These are phyloP conservation scores for Paracyclopina nana DNA, from an alignment of 1,140 invertebrate species.

Conservation along the genomic window DNA sequence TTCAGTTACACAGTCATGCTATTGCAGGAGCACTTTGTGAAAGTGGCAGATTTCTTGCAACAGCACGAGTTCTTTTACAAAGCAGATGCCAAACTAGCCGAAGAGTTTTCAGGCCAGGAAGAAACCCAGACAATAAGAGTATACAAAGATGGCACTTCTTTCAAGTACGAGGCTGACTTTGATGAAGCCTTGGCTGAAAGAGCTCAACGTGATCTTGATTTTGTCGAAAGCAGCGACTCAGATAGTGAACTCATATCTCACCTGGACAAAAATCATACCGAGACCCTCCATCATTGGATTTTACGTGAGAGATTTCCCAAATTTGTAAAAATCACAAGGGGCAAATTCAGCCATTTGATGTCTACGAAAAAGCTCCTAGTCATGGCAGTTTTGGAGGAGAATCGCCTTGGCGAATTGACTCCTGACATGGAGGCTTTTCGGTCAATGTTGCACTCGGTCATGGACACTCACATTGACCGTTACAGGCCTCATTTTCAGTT, in stretches of 20 bases:
- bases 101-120: constrained; percentile 3
- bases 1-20: no score
- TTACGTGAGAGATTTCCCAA: constrained; percentile 70
- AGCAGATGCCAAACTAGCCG: neutral
- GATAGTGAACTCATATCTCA: neutral
- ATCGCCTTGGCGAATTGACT: constrained; percentile 56
- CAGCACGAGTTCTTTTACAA: constrained; percentile 1
- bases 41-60: neutral
- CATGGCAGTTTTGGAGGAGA: constrained; percentile 64
- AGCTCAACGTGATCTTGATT: neutral
- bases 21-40: neutral
- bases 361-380: constrained; percentile 67
- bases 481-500: constrained; percentile 50
- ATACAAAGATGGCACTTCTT: constrained; percentile 1
- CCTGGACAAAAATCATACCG: neutral
- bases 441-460: constrained; percentile 2
- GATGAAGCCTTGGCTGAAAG: constrained; percentile 7
- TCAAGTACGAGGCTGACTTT: neutral
- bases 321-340: constrained; percentile 43
- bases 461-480: neutral
- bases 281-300: constrained; percentile 47
- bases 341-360: constrained; percentile 32
- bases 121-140: neutral
- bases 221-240: neutral
- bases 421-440: constrained; percentile 45